phyloP scores from a whole-genome alignment of 2,113 vertebrate genomes.

The Pangasianodon hypophthalmus region DNA sequence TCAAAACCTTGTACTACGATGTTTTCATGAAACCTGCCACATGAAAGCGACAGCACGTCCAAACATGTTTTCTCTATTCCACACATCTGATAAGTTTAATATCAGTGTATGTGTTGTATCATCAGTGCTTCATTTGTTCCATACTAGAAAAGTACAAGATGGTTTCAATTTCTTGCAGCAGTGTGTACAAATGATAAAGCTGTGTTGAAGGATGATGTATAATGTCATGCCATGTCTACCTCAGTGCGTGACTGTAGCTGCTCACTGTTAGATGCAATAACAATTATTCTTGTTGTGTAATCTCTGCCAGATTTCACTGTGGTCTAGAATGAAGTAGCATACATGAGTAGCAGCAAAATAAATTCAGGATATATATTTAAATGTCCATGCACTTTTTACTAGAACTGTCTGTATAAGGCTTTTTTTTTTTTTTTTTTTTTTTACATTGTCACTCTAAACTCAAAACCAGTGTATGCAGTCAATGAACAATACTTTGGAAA shows the following conservation, averaged over 20 bases:
- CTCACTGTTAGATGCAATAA: background rate
- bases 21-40: background rate
- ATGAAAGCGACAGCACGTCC: background rate
- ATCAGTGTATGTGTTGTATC: background rate
- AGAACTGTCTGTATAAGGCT: background rate
- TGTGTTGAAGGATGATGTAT: background rate
- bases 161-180: background rate
- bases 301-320: background rate
- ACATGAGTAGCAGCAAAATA: background rate
- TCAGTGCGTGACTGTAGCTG: background rate
- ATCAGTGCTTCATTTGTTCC: background rate
- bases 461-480: background rate
- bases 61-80: background rate
- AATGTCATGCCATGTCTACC: slow-evolving; percentile 8
- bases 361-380: background rate
- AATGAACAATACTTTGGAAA: background rate
- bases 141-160: background rate
- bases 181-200: background rate
- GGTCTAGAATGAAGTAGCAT: background rate
- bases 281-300: background rate
- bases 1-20: background rate
- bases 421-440: background rate
- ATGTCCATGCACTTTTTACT: background rate
- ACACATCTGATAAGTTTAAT: background rate
- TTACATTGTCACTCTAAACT: background rate